A percentile compares a stretch with the other conserved stretches of the same genome.
Conservation (phyloP, 2,113 vertebrate genomes). For the Craseonycteris thonglongyai region DNA sequence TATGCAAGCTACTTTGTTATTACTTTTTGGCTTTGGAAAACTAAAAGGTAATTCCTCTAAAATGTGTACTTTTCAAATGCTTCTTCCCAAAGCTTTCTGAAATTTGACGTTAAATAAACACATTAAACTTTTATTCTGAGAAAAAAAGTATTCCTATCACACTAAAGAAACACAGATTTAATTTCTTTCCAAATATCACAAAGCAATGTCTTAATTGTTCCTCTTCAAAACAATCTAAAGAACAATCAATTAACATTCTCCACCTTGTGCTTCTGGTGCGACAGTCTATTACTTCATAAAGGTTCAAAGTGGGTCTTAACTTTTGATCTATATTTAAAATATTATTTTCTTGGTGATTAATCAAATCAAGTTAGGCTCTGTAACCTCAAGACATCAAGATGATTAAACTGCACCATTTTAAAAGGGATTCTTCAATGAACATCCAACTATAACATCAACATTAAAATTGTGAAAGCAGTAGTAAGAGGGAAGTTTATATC, state of each 20-base stretch:
- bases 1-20: not conserved
- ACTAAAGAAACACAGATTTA: constrained; percentile 11
- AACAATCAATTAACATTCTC: not conserved
- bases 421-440: not conserved
- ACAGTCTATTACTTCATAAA: not conserved
- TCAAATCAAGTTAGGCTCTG: not conserved
- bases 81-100: not conserved
- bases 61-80: not conserved
- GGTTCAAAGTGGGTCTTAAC: not conserved
- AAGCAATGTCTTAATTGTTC: not conserved
- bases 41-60: not conserved
- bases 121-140: not conserved
- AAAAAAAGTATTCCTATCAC: not conserved
- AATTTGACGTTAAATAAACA: constrained; percentile 40
- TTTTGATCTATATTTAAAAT: not conserved
- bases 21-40: constrained; percentile 34
- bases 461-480: not conserved
- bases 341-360: not conserved
- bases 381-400: not conserved
- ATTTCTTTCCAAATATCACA: not conserved
- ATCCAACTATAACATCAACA: not conserved
- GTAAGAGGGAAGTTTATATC: too few relatives aligned
- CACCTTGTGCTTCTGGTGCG: not conserved
- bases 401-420: not conserved
- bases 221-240: not conserved